Conservation (phyloP, 2,797 vertebrate genomes). For the Sebastes taczanowskii region DNA sequence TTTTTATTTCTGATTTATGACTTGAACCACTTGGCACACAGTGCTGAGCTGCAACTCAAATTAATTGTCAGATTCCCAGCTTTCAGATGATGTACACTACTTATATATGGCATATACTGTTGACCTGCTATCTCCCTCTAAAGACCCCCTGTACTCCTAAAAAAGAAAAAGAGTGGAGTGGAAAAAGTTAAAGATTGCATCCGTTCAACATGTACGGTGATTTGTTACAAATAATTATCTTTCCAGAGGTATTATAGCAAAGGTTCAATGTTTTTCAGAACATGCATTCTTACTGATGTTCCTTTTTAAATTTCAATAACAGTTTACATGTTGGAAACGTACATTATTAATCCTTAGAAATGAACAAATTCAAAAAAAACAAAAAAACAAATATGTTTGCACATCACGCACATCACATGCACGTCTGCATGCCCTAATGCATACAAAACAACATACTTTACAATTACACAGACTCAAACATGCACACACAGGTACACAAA, state of each 20-base stretch:
- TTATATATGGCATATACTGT: too few relatives aligned
- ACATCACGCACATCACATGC: background rate
- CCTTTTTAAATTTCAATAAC: background rate
- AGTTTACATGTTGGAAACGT: background rate
- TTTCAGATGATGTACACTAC: too few relatives aligned
- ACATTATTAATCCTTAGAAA: background rate
- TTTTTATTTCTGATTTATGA: too few relatives aligned
- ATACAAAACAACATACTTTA: background rate
- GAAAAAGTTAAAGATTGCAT: background rate
- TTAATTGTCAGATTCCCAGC: too few relatives aligned
- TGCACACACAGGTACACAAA: background rate
- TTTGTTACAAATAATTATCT: background rate
- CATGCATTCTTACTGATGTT: background rate
- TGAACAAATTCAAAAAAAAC: background rate
- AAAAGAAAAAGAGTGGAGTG: too few relatives aligned
- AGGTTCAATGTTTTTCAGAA: background rate
- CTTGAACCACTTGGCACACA: too few relatives aligned
- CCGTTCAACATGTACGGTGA: background rate
- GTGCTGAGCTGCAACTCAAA: too few relatives aligned
- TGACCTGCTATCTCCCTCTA: too few relatives aligned
- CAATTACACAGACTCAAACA: background rate
- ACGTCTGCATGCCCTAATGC: background rate
- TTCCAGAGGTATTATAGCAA: background rate
- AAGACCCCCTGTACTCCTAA: too few relatives aligned
- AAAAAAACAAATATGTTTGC: background rate